Evolutionary conservation across 2,113 vertebrate species (phyloP).

Genomic region (Menidia beryllina): DNA sequence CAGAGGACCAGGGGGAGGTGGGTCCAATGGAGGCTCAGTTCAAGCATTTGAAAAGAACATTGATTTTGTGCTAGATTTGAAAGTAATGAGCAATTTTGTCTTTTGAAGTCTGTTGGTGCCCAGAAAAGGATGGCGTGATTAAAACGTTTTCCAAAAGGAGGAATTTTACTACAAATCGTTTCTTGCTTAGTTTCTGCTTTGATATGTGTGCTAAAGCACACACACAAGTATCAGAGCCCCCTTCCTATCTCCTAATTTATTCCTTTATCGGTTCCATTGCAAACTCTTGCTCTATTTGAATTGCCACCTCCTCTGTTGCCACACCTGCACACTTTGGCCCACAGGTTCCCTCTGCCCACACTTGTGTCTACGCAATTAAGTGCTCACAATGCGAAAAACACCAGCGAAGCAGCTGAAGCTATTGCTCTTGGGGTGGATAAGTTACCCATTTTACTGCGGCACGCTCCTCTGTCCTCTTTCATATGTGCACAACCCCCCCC

Average conservation of each 20-base stretch:
- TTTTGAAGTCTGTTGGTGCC: slow-evolving; percentile 49
- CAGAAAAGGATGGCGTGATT: slow-evolving; percentile 35
- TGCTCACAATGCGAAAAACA: slow-evolving; percentile 55
- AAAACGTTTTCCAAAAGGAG: slow-evolving; percentile 44
- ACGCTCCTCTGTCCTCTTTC: slow-evolving; percentile 35
- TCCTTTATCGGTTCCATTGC: slow-evolving; percentile 28
- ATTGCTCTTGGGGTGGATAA: slow-evolving; percentile 51
- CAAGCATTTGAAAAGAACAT: slow-evolving; percentile 50
- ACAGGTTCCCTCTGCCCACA: slow-evolving; percentile 55
- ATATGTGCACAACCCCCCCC: slow-evolving; percentile 25
- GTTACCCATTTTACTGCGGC: slow-evolving; percentile 47
- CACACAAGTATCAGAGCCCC: slow-evolving; percentile 22
- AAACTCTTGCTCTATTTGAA: slow-evolving; percentile 51
- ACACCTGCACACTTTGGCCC: slow-evolving; percentile 71
- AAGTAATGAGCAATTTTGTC: slow-evolving; percentile 57
- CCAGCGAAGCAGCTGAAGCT: slow-evolving; percentile 50
- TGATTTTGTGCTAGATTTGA: slow-evolving; percentile 56
- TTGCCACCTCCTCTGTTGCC: slow-evolving; percentile 48
- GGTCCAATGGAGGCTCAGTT: slow-evolving; percentile 43
- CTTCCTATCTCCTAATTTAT: slow-evolving; percentile 40
- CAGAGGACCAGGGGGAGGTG: slow-evolving; percentile 11
- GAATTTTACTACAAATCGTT: slow-evolving; percentile 32
- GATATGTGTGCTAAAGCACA: slow-evolving; percentile 44
- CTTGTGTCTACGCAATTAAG: slow-evolving; percentile 71
- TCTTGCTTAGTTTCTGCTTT: slow-evolving; percentile 39